Base-by-base conservation (phyloP, 1,140 invertebrate genomes). In the Drosophila mauritiana region DNA sequence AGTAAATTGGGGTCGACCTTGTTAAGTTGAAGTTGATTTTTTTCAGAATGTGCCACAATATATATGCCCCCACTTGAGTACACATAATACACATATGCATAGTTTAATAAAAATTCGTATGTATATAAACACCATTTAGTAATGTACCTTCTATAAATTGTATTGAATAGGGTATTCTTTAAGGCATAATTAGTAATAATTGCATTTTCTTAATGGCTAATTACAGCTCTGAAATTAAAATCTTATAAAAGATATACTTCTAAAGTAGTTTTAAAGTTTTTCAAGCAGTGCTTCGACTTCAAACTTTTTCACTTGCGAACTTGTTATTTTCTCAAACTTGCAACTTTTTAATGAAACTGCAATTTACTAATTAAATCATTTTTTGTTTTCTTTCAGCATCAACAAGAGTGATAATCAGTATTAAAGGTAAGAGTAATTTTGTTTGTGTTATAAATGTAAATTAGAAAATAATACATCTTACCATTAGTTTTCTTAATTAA, bases 331-430 rank as follows among this genome's bases (percentile, higher is more conserved):
- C n/a, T 34, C 48, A 15, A 36, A 49, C 42, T 48, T 39, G n/a
- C 25, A 40, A 70, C 51, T 70, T 70, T 46, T 17, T 17, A 25
- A 27, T 15, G 17, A 52, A 46, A 70, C 22, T 34, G 49, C 49
- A 70, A 46, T 70, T 69, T 42, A 70, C 51, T 70, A 69, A 70
- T 70, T 48, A 57, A 56, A 11, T 56, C 42, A 20, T 52, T 52
- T 40, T 13, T 48, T 40, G 20, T 56, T 69, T 70, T 57, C 15
- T 56, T 69, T 15, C 67, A 70, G 67, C 31, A 48, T 7, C 51
- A 4, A 42, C 34, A 39, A 17, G n/a, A 55, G 40, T 31, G 8
- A 17, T 20, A 20, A 39, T 13, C 27, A 56, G 36, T 39, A 56
- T 70, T 49, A 40, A 70, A 70, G 67, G 67, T 70, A 48, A 40